A percentile compares a stretch with the other conserved stretches of the same genome.
Conservation (phyloP, 2,113 vertebrate species). For the Manacus vitellinus region DNA sequence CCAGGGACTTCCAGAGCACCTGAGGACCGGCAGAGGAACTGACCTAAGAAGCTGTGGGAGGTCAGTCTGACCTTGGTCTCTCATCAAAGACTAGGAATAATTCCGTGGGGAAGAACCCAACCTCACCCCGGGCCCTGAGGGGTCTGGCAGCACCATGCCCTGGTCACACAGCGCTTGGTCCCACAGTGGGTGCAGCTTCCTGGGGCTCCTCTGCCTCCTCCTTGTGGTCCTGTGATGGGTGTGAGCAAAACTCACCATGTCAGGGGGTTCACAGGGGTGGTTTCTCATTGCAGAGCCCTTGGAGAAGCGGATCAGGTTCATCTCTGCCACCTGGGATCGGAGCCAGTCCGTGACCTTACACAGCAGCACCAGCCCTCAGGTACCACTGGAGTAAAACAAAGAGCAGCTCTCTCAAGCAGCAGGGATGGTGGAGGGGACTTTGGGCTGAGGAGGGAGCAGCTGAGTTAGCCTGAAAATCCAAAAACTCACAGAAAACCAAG, state of each 20-base stretch:
- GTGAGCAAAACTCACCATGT: background rate
- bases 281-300: background rate
- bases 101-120: background rate
- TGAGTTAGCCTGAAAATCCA: too few species aligned
- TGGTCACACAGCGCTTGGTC: background rate
- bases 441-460: background rate
- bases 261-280: background rate
- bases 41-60: background rate
- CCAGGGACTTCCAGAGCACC: background rate
- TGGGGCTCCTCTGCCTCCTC: background rate
- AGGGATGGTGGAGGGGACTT: background rate
- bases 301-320: background rate
- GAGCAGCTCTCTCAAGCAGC: background rate
- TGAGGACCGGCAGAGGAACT: background rate
- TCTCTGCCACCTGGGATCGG: background rate
- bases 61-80: background rate
- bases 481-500: too few species aligned
- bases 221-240: background rate
- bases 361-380: background rate
- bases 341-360: background rate
- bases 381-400: background rate
- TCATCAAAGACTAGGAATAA: background rate
- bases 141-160: background rate
- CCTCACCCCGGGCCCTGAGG: background rate
- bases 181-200: background rate